Evolutionary conservation across 2,113 vertebrate species (phyloP).

Genomic region (Zosterops pallidus): DNA sequence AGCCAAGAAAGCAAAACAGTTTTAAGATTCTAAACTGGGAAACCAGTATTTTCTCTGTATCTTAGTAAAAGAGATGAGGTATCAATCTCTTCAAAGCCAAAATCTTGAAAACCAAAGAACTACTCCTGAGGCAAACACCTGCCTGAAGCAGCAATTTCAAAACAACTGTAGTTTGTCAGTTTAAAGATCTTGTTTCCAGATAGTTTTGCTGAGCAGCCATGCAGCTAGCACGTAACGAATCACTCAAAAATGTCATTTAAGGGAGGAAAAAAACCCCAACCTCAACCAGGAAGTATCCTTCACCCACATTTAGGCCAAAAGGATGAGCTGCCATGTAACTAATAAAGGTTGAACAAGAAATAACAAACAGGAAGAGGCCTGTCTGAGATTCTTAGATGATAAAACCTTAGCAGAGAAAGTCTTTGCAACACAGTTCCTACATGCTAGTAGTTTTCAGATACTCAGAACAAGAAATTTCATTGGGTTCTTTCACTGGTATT

Average conservation of each 20-base stretch:
- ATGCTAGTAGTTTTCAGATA: neutral
- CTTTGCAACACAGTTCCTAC: neutral
- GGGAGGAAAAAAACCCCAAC: neutral
- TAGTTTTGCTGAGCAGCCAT: neutral
- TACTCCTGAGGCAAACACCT: neutral
- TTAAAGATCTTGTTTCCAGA: neutral
- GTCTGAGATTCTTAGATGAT: neutral
- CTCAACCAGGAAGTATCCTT: neutral
- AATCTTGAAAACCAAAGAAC: neutral
- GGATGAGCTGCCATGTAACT: neutral
- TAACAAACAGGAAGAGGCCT: neutral
- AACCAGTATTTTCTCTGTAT: neutral
- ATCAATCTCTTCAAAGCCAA: neutral
- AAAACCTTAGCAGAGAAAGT: neutral
- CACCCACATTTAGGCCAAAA: neutral
- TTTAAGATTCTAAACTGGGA: neutral
- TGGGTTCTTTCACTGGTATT: neutral
- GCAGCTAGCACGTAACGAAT: neutral
- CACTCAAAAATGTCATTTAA: neutral
- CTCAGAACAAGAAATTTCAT: neutral
- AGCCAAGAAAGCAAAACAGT: neutral
- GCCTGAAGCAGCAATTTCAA: neutral
- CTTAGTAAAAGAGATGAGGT: neutral
- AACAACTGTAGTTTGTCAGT: neutral
- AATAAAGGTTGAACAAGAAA: neutral